Conservation (phyloP, 2,888 invertebrate species). For the Polymixis lichenea region DNA sequence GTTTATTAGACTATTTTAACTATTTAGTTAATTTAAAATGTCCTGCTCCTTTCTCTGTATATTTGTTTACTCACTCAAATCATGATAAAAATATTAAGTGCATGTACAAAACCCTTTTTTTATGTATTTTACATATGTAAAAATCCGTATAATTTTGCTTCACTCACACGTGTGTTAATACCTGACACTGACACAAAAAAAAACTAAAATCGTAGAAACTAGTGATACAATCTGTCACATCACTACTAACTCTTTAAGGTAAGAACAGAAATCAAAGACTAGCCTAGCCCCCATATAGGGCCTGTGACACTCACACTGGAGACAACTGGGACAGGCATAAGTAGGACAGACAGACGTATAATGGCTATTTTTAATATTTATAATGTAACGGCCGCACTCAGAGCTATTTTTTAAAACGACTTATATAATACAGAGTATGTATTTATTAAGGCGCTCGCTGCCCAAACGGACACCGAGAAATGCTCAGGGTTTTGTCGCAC, state of each 20-base stretch:
- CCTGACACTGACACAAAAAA: not conserved
- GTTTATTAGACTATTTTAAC: not conserved
- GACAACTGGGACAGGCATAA: conserved; percentile 46
- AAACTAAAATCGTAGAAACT: conserved; percentile 21
- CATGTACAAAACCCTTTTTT: too few relatives aligned
- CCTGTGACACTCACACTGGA: conserved; percentile 61
- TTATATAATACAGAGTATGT: not conserved
- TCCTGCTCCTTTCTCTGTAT: not conserved
- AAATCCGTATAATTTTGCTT: not conserved
- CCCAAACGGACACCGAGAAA: too few relatives aligned
- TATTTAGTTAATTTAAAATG: not conserved
- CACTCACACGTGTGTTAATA: too few relatives aligned
- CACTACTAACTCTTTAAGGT: conserved; percentile 59
- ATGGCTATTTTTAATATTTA: conserved; percentile 52
- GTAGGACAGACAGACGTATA: conserved; percentile 52
- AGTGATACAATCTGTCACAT: conserved; percentile 38
- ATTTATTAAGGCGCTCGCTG: too few relatives aligned
- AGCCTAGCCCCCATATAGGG: conserved; percentile 55
- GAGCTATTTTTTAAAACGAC: not conserved
- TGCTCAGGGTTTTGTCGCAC: too few relatives aligned
- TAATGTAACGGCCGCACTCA: not conserved
- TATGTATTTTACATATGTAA: too few relatives aligned
- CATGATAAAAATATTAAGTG: not conserved
- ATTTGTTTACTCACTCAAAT: not conserved
- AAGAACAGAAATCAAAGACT: conserved; percentile 64